phyloP scores from a whole-genome alignment of 1,140 invertebrate genomes.

The Thereuonema tuberculata region DNA sequence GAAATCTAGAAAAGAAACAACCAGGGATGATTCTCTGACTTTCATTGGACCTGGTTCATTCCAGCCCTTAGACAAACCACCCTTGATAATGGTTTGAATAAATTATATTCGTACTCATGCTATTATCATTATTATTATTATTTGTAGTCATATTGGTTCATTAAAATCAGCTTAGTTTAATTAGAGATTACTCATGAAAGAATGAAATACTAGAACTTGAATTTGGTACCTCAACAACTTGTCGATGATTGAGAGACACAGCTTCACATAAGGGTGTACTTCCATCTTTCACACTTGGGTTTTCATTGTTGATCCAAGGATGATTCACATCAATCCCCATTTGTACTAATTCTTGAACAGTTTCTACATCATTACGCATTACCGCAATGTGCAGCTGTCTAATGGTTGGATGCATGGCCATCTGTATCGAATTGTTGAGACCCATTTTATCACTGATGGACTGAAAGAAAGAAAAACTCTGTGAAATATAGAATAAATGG shows the following conservation, averaged over 20 bases:
- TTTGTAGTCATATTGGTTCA: too few species aligned
- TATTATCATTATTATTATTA: too few species aligned
- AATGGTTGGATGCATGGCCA: slow-evolving; percentile 10
- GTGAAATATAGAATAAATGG: too few species aligned
- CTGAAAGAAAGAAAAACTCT: too few species aligned
- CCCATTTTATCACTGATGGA: too few species aligned
- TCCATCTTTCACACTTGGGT: slow-evolving; percentile 16
- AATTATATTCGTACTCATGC: neutral
- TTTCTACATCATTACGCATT: slow-evolving; percentile 13
- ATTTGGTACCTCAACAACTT: slow-evolving; percentile 13
- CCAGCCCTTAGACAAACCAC: too few species aligned
- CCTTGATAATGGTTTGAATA: too few species aligned
- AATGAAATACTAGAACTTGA: too few species aligned
- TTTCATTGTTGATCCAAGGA: slow-evolving; percentile 11
- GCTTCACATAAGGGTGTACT: slow-evolving; percentile 16
- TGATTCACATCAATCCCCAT: slow-evolving; percentile 11
- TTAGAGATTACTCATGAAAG: neutral
- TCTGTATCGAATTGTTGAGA: neutral
- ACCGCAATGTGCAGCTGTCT: slow-evolving; percentile 15
- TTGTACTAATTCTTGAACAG: slow-evolving; percentile 6
- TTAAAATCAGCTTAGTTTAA: too few species aligned
- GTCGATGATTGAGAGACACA: slow-evolving; percentile 13
- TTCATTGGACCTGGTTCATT: too few species aligned
- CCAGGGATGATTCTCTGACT: too few species aligned
- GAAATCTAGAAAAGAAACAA: too few species aligned